phyloP scores from a whole-genome alignment of 2,797 vertebrate species.

The Acanthurus leucopareius region DNA sequence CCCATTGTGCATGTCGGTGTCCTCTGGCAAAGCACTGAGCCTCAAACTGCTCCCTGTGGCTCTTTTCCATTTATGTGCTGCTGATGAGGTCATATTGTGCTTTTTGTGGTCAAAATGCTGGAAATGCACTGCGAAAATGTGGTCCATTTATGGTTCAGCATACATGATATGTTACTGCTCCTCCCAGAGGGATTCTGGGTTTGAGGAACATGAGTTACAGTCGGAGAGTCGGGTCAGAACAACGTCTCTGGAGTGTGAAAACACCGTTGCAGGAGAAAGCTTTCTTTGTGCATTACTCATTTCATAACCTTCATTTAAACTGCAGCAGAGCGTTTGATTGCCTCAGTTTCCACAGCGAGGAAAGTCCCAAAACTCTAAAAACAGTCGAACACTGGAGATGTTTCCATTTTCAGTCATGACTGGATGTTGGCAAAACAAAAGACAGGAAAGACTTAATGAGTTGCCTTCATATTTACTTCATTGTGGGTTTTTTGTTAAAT shows the following conservation, averaged over 20 bases:
- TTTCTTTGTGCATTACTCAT: constrained; percentile 12
- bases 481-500: background rate
- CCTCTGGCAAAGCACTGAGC: too few relatives aligned
- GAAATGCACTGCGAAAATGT: too few relatives aligned
- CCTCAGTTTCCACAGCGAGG: background rate
- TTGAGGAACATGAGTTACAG: constrained; percentile 22
- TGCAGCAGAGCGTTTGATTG: constrained; percentile 10
- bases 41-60: too few relatives aligned
- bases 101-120: too few relatives aligned
- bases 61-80: too few relatives aligned
- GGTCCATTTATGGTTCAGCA: too few relatives aligned
- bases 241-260: constrained; percentile 9
- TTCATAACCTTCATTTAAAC: constrained; percentile 31
- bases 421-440: background rate
- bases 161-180: background rate
- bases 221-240: constrained; percentile 31
- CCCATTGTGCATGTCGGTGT: too few relatives aligned
- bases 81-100: too few relatives aligned
- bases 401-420: constrained; percentile 1
- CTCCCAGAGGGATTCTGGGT: background rate
- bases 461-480: background rate
- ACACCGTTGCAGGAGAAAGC: constrained; percentile 2
- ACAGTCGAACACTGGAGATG: background rate
- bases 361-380: constrained; percentile 27
- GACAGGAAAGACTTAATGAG: background rate